A percentile compares a stretch with the other conserved stretches of the same genome.
These are phyloP conservation scores for Miltochrista miniata DNA, from an alignment of 2,888 invertebrate species.

Conservation along the genomic window DNA sequence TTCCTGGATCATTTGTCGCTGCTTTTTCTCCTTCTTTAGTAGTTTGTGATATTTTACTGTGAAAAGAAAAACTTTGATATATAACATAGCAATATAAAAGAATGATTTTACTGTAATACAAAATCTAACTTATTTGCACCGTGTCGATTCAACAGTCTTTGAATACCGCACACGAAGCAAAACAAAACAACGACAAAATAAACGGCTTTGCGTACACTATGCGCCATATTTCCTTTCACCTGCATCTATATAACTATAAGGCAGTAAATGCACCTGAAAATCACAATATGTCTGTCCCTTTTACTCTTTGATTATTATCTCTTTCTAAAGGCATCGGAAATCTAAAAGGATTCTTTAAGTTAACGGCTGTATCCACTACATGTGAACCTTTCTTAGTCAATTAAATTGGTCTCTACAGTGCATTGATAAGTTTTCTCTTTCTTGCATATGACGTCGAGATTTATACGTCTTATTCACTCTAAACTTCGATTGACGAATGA, in stretches of 20 bases:
- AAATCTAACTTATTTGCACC: constrained; percentile 48
- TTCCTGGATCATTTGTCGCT: constrained; percentile 92
- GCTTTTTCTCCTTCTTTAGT: constrained; percentile 93
- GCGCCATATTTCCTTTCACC: constrained; percentile 57
- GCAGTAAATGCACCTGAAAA: constrained; percentile 48
- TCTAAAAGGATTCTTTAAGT: constrained; percentile 46
- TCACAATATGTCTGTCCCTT: constrained; percentile 54
- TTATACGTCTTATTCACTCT: constrained; percentile 65
- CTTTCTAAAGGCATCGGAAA: constrained; percentile 42
- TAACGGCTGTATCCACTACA: constrained; percentile 62
- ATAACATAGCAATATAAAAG: too few relatives aligned
- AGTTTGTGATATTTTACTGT: constrained; percentile 95
- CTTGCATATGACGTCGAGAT: constrained; percentile 44
- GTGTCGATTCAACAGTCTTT: constrained; percentile 68
- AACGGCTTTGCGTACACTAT: constrained; percentile 56
- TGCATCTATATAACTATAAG: constrained; percentile 35
- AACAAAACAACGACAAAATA: constrained; percentile 64
- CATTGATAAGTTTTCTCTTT: constrained; percentile 57
- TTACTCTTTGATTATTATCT: constrained; percentile 45
- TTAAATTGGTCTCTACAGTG: constrained; percentile 53
- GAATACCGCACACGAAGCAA: constrained; percentile 58
- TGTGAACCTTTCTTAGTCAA: constrained; percentile 63
- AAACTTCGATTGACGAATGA: constrained; percentile 73
- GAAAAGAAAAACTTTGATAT: constrained; percentile 21
- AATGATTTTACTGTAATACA: constrained; percentile 47